Evolutionary conservation across 2,797 vertebrate species (phyloP).

Genomic region (Syngnathus rostellatus): DNA sequence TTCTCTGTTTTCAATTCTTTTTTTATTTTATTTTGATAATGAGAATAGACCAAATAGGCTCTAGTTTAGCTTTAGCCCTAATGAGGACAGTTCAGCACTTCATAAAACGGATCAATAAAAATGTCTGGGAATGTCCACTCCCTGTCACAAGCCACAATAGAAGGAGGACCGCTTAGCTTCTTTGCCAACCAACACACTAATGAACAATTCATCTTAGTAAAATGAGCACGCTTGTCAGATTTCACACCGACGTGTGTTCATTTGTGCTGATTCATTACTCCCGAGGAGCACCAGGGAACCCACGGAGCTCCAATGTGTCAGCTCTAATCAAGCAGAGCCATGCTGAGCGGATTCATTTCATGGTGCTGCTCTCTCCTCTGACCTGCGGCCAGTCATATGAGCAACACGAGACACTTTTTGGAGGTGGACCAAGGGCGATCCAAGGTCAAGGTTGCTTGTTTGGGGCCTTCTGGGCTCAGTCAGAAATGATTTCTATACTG

Average conservation of each 20-base stretch:
- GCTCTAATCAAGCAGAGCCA: constrained; percentile 47
- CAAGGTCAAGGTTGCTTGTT: constrained; percentile 41
- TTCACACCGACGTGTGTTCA: constrained; percentile 33
- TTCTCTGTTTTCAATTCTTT: too few relatives aligned
- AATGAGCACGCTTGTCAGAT: constrained; percentile 18
- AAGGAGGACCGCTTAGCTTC: neutral
- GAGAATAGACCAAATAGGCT: too few relatives aligned
- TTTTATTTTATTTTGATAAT: too few relatives aligned
- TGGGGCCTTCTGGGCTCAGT: constrained; percentile 48
- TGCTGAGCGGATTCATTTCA: constrained; percentile 52
- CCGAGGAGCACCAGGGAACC: constrained; percentile 31
- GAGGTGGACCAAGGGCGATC: constrained; percentile 39
- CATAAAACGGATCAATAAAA: too few relatives aligned
- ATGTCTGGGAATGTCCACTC: too few relatives aligned
- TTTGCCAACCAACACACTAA: neutral
- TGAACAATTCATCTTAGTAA: neutral
- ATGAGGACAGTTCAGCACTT: too few relatives aligned
- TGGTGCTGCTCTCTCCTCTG: constrained; percentile 38
- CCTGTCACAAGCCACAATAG: neutral
- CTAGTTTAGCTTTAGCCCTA: too few relatives aligned
- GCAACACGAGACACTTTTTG: constrained; percentile 53
- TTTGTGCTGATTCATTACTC: constrained; percentile 36
- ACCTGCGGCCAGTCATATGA: constrained; percentile 44
- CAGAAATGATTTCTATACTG: constrained; percentile 46
- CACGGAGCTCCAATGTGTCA: constrained; percentile 39